Percentiles rank a stretch among this genome's conserved stretches.
These are phyloP conservation scores for Meloidogyne chitwoodi DNA, from an alignment of 1,140 invertebrate genomes.

Conservation along the genomic window DNA sequence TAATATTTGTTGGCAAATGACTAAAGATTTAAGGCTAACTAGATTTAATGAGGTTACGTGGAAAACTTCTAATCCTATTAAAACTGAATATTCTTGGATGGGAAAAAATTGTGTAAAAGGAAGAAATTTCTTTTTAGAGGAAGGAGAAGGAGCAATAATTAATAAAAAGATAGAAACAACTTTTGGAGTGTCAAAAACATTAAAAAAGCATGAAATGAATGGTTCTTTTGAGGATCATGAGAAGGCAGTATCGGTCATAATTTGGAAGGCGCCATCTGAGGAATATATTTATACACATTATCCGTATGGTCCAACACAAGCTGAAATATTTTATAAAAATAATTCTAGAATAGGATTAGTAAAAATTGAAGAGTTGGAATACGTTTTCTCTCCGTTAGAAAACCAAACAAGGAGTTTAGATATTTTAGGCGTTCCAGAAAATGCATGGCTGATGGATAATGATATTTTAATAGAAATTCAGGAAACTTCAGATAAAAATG, in stretches of 20 bases:
- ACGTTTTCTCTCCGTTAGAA: neutral
- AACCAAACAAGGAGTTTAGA: neutral
- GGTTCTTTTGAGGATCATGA: neutral
- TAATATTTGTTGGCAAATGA: too few relatives aligned
- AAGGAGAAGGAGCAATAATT: conserved; percentile 3
- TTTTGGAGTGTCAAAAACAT: neutral
- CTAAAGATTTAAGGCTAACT: neutral
- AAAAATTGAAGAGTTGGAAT: neutral
- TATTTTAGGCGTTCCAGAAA: neutral
- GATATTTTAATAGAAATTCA: neutral
- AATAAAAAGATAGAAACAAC: neutral
- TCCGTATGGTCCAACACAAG: neutral
- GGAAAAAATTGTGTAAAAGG: neutral
- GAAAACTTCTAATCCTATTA: neutral
- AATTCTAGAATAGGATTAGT: neutral
- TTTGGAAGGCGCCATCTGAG: neutral
- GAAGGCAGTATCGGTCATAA: neutral
- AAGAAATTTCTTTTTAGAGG: neutral
- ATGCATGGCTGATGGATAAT: neutral
- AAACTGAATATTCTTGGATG: neutral
- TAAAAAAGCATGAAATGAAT: neutral
- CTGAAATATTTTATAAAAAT: neutral
- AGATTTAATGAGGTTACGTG: neutral
- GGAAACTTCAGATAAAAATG: neutral
- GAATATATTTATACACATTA: neutral